Evolutionary conservation across 2,797 vertebrate genomes (phyloP).

Genomic region (Argentina silus): DNA sequence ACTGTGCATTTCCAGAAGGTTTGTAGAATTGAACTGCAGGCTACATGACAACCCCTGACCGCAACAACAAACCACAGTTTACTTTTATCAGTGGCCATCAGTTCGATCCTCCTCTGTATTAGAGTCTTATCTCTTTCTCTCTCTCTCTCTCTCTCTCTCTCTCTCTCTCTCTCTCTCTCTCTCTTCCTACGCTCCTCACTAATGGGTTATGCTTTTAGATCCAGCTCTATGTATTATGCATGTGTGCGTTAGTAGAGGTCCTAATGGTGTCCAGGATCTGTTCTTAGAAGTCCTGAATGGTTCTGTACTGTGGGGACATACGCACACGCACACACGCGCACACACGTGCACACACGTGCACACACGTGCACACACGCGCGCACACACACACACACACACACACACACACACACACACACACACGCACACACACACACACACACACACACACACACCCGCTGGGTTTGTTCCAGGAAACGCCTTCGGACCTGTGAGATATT

Average conservation of each 20-base stretch:
- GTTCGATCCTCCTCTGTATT: constrained; percentile 21
- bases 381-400: constrained; percentile 5
- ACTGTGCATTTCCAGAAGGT: constrained; percentile 16
- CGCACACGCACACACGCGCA: constrained; percentile 56
- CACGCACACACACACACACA: not conserved
- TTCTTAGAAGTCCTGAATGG: constrained; percentile 73
- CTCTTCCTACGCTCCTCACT: constrained; percentile 40
- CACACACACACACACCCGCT: not conserved
- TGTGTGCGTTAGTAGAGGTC: constrained; percentile 71
- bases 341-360: constrained; percentile 3
- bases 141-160: not conserved
- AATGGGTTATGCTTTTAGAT: constrained; percentile 78
- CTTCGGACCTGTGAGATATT: not conserved
- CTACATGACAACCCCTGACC: not conserved
- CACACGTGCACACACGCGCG: constrained; percentile 5
- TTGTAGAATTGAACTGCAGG: not conserved
- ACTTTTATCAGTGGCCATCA: constrained; percentile 30
- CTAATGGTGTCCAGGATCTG: constrained; percentile 73
- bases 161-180: not conserved
- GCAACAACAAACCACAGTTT: constrained; percentile 33
- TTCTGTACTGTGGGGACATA: constrained; percentile 65
- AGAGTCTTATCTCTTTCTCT: not conserved
- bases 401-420: not conserved
- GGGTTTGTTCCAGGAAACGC: not conserved
- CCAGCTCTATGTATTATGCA: constrained; percentile 77